Base-by-base conservation (phyloP, 2,113 vertebrate genomes). In the Nannospalax galili region DNA sequence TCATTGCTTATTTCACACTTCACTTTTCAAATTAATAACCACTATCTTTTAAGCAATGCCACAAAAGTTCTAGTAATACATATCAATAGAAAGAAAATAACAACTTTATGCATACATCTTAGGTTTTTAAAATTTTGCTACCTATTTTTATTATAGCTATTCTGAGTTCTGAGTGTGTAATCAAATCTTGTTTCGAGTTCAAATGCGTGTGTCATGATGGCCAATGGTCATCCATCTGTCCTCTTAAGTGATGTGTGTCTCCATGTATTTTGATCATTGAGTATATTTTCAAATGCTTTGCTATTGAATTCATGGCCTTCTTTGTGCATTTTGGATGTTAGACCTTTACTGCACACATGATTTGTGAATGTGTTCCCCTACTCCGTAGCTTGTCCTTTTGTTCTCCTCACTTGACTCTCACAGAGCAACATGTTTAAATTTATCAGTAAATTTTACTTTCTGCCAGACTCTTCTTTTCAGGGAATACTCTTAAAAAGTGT, bases 371-470 rank as follows among this genome's bases (percentile, higher is more conserved):
- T 62, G 87, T 81, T 86, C 35, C 93, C 17, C 79, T 20, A n/a
- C 2, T 56, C 58, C 69, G 7, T 64, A 62, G 2, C 20, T 74
- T 86, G 26, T 93, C 22, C 75, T 74, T 81, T 77, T 72, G 37
- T 52, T n/a, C 11, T 78, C 11, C 91, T 88, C 28, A 37, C 7
- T 28, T 60, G 37, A 28, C 9, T 93, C 91, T 85, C 42, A 96
- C 6, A 37, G 32, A 62, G 26, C n/a, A 32, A 84, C 42, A 84
- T 2, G 40, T 73, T 72, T 37, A 72, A 45, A 48, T 35, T 58
- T 92, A 56, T 95, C 78, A 73, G 78, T 78, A 79, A 78, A 5
- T 72, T 85, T 88, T 93, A 32, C 42, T 88, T 80, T 94, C 74
- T 87, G 32, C 16, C 20, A 52, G 5, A 37, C n/a, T 62, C 11